These are phyloP conservation scores for Meteorus cinctellus DNA, from an alignment of 2,888 invertebrate species.

Conservation along the genomic window DNA sequence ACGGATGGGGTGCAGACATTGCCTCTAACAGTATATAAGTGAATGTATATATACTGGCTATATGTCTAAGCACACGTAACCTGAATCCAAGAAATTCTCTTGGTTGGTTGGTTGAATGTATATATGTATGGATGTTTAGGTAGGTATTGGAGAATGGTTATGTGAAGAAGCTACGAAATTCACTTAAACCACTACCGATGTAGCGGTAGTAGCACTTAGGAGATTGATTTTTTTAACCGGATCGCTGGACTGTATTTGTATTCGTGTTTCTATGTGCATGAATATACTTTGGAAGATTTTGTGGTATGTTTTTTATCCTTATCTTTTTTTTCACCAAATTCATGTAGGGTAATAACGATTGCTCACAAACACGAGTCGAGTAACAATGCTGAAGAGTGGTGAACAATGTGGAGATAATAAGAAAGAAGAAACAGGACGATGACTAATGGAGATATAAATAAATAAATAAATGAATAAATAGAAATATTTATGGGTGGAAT, in stretches of 20 bases:
- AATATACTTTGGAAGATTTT: not conserved
- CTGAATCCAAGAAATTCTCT: constrained; percentile 10
- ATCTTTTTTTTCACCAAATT: not conserved
- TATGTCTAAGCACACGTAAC: constrained; percentile 23
- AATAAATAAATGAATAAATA: not conserved
- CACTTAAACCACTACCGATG: constrained; percentile 32
- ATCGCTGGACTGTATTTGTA: constrained; percentile 14
- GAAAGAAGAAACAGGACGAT: not conserved
- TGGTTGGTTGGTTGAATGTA: not conserved
- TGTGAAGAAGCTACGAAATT: constrained; percentile 28
- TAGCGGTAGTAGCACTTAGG: constrained; percentile 32
- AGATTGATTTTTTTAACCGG: constrained; percentile 38
- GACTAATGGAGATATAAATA: not conserved
- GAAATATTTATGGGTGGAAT: not conserved
- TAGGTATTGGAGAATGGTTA: not conserved
- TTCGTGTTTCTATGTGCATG: not conserved
- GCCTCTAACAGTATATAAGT: not conserved
- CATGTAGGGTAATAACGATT: constrained; percentile 6
- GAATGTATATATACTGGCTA: not conserved
- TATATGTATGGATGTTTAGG: constrained; percentile 7
- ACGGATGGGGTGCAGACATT: constrained; percentile 38
- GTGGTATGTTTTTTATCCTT: not conserved
- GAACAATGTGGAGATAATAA: not conserved
- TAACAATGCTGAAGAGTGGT: not conserved
- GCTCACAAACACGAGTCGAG: not conserved